Percentiles rank a stretch among this genome's conserved stretches.
These are phyloP conservation scores for Anagyrus pseudococci DNA, from an alignment of 2,888 invertebrate species.

Conservation along the genomic window DNA sequence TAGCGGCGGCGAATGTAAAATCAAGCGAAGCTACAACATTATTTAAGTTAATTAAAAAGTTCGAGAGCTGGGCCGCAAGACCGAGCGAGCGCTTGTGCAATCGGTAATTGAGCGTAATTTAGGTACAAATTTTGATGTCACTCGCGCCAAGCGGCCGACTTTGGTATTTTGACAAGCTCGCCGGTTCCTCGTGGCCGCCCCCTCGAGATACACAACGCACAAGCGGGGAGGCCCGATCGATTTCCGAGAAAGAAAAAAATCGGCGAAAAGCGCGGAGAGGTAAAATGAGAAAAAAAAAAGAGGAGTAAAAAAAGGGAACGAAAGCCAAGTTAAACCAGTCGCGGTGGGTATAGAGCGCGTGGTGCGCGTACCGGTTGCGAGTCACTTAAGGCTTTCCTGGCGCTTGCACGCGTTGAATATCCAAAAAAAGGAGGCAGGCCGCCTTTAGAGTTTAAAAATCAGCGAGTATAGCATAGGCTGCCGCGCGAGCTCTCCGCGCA, in stretches of 20 bases:
- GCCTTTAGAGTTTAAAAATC: too few species aligned
- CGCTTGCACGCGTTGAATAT: slow-evolving; percentile 22
- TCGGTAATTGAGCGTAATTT: slow-evolving; percentile 14
- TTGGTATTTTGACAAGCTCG: slow-evolving; percentile 30
- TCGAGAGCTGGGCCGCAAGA: background rate
- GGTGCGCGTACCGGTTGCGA: slow-evolving; percentile 21
- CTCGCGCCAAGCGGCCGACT: too few species aligned
- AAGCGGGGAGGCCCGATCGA: too few species aligned
- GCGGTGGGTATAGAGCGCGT: background rate
- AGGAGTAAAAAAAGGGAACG: slow-evolving; percentile 18
- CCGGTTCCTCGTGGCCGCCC: too few species aligned
- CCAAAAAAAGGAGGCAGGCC: slow-evolving; percentile 6
- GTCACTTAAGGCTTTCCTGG: slow-evolving; percentile 15
- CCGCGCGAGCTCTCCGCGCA: too few species aligned
- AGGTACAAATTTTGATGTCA: slow-evolving; percentile 23
- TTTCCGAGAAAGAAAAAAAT: slow-evolving; percentile 24
- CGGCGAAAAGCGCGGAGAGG: too few species aligned
- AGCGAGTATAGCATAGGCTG: too few species aligned
- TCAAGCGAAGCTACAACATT: background rate
- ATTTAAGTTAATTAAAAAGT: slow-evolving; percentile 14
- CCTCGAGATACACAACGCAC: too few species aligned
- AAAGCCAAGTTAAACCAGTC: too few species aligned
- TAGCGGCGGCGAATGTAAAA: background rate
- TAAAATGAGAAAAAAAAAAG: background rate
- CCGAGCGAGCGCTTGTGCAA: background rate